These are phyloP conservation scores for Spilogale gracilis DNA, from an alignment of 2,113 vertebrate genomes.

Conservation along the genomic window DNA sequence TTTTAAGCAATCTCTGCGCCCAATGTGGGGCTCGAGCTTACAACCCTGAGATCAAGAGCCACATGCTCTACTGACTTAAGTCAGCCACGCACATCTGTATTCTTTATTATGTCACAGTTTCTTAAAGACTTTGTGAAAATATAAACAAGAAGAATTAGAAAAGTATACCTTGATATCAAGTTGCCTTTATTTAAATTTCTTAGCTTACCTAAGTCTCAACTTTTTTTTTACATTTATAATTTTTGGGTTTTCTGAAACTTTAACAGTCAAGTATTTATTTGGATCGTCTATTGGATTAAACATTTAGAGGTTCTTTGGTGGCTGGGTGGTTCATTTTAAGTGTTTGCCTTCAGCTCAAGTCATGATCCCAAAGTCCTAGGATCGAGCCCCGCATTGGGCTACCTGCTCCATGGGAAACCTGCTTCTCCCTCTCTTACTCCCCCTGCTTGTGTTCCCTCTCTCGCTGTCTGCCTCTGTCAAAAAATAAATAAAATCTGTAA, in stretches of 20 bases:
- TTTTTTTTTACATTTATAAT: constrained; percentile 78
- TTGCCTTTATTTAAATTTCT: constrained; percentile 32
- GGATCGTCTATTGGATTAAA: constrained; percentile 68
- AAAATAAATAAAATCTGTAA: too few species aligned
- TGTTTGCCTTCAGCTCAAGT: too few species aligned
- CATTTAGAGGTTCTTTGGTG: neutral
- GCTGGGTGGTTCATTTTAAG: too few species aligned
- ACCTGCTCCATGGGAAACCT: too few species aligned
- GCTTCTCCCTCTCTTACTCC: too few species aligned
- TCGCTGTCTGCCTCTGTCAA: too few species aligned
- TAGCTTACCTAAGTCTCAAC: constrained; percentile 74
- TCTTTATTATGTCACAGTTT: constrained; percentile 3
- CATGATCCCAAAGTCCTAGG: too few species aligned
- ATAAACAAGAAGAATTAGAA: neutral
- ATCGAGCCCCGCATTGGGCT: too few species aligned
- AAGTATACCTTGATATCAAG: neutral
- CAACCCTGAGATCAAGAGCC: neutral
- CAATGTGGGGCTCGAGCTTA: neutral
- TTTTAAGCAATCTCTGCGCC: neutral
- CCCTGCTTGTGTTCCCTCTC: too few species aligned
- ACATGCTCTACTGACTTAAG: neutral
- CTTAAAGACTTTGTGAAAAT: constrained; percentile 18
- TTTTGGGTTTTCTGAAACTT: constrained; percentile 44
- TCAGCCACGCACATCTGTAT: neutral
- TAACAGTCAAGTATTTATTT: constrained; percentile 64